Percentiles rank a stretch among this genome's conserved stretches.
Conservation (phyloP, 2,888 invertebrate genomes). For the Agriopis leucophaearia region DNA sequence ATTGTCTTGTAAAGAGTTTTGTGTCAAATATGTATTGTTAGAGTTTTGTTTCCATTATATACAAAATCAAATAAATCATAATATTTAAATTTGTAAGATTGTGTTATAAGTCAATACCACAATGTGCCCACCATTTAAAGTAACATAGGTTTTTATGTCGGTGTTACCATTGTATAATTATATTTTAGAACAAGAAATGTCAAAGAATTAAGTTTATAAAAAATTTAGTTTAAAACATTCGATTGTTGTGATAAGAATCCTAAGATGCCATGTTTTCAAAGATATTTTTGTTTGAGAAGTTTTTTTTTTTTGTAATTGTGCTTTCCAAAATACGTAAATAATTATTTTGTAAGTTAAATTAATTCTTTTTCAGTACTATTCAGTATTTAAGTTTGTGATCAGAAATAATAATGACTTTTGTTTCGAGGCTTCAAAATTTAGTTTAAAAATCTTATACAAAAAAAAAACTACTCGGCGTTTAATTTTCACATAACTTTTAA, state of each 20-base stretch:
- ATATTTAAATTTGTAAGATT: conserved; percentile 6
- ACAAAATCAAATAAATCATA: not conserved
- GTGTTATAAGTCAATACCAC: conserved; percentile 3
- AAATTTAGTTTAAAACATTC: conserved; percentile 2
- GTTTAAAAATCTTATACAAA: not conserved
- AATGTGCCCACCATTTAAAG: conserved; percentile 30
- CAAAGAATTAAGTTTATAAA: conserved; percentile 16
- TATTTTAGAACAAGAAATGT: conserved; percentile 17
- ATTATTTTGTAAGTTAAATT: conserved; percentile 2
- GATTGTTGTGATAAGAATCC: conserved; percentile 49
- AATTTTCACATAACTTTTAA: too few relatives aligned
- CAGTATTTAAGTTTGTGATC: conserved; percentile 21
- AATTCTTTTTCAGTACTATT: conserved; percentile 16
- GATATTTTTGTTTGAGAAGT: conserved; percentile 35
- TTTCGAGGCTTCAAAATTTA: conserved; percentile 20
- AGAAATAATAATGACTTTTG: conserved; percentile 1
- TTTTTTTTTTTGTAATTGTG: conserved; percentile 15
- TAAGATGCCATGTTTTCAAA: conserved; percentile 61
- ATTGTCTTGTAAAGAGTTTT: not conserved
- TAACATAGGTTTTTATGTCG: conserved; percentile 35
- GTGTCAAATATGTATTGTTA: not conserved
- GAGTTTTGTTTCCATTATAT: not conserved
- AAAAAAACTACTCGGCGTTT: not conserved
- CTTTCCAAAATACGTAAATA: conserved; percentile 20
- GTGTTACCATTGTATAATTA: conserved; percentile 31